These are phyloP conservation scores for Ganaspis brasiliensis DNA, from an alignment of 2,888 invertebrate species.

Conservation along the genomic window DNA sequence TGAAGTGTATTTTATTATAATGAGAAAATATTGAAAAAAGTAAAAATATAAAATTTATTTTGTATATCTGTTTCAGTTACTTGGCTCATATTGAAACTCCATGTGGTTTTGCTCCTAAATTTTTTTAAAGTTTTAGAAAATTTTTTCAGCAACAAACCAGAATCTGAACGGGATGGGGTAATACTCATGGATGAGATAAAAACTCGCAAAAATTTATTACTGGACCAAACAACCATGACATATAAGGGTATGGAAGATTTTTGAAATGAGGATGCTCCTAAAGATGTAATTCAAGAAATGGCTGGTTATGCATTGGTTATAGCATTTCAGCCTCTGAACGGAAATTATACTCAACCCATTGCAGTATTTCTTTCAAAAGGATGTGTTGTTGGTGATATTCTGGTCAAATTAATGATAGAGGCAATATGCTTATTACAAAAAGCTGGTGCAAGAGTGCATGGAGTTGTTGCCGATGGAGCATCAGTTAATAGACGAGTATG, in stretches of 20 bases:
- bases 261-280: too few relatives aligned
- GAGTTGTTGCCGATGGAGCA: slow-evolving; percentile 58
- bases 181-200: neutral
- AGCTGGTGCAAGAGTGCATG: slow-evolving; percentile 54
- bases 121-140: slow-evolving; percentile 50
- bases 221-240: slow-evolving; percentile 1
- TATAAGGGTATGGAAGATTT: neutral
- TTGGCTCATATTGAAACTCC: slow-evolving; percentile 42
- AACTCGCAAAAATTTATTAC: neutral
- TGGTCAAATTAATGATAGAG: slow-evolving; percentile 53
- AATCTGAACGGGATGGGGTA: slow-evolving; percentile 48
- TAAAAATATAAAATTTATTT: too few relatives aligned
- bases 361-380: slow-evolving; percentile 60
- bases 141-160: slow-evolving; percentile 51
- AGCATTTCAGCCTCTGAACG: slow-evolving; percentile 59
- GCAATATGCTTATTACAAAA: slow-evolving; percentile 52
- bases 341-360: slow-evolving; percentile 57
- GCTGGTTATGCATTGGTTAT: slow-evolving; percentile 16
- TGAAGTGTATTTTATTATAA: too few relatives aligned
- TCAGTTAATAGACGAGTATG: slow-evolving; percentile 53
- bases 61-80: neutral
- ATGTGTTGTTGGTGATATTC: too few relatives aligned
- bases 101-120: slow-evolving; percentile 52
- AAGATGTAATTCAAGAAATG: neutral
- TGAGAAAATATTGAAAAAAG: too few relatives aligned